Evolutionary conservation across 2,888 invertebrate species (phyloP).

Genomic region (Parnassius smintheus): DNA sequence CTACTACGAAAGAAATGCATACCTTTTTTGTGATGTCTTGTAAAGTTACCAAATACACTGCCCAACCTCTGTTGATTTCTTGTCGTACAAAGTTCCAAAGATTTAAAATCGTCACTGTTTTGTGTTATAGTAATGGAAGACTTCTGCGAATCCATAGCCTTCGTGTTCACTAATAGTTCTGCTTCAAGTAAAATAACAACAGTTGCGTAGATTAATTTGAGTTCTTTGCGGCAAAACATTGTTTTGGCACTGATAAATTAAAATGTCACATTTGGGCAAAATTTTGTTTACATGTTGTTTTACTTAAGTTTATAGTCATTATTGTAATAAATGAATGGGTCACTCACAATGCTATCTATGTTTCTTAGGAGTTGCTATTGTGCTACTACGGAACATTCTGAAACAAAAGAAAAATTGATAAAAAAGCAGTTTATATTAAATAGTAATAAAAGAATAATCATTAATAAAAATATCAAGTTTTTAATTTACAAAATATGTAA

Average conservation of each 20-base stretch:
- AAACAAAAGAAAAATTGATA: slow-evolving; percentile 8
- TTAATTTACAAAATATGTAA: too few relatives aligned
- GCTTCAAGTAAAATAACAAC: slow-evolving; percentile 70
- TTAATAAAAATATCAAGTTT: too few relatives aligned
- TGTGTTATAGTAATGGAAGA: slow-evolving; percentile 68
- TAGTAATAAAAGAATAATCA: too few relatives aligned
- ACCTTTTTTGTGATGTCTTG: slow-evolving; percentile 77
- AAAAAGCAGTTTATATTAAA: too few relatives aligned
- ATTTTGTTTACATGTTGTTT: slow-evolving; percentile 38
- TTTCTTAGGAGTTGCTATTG: background rate
- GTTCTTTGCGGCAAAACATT: slow-evolving; percentile 77
- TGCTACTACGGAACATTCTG: slow-evolving; percentile 17
- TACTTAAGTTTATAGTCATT: slow-evolving; percentile 77
- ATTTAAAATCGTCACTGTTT: slow-evolving; percentile 67
- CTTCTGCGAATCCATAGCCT: slow-evolving; percentile 71
- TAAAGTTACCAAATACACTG: slow-evolving; percentile 74
- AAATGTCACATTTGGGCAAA: slow-evolving; percentile 63
- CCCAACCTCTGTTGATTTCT: slow-evolving; percentile 72
- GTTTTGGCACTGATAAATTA: slow-evolving; percentile 66
- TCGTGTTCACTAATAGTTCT: slow-evolving; percentile 66
- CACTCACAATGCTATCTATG: slow-evolving; percentile 24
- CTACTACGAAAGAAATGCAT: background rate
- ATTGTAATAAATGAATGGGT: slow-evolving; percentile 36
- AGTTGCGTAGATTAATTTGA: slow-evolving; percentile 72
- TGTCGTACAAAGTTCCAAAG: slow-evolving; percentile 67